Evolutionary conservation across 1,140 invertebrate genomes (phyloP).

Genomic region (Nymphalis io): DNA sequence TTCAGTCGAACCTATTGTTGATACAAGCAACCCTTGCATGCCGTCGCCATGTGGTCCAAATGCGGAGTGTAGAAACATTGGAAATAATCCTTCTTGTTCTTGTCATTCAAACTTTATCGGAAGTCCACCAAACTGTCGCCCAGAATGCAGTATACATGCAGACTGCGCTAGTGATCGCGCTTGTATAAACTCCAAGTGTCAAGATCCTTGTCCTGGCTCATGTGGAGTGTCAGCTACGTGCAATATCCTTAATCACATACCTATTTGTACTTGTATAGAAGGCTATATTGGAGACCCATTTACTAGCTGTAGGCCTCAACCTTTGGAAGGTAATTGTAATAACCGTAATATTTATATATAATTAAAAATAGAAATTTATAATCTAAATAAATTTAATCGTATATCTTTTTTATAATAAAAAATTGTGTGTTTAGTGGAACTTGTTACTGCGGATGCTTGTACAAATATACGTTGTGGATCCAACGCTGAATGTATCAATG

Average conservation of each 20-base stretch:
- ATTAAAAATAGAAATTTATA: no score
- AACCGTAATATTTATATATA: neutral
- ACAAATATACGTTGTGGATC: slow-evolving; percentile 86
- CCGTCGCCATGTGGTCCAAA: slow-evolving; percentile 87
- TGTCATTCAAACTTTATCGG: slow-evolving; percentile 85
- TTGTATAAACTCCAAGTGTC: slow-evolving; percentile 85
- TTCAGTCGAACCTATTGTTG: slow-evolving; percentile 62
- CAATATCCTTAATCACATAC: slow-evolving; percentile 83
- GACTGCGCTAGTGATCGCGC: slow-evolving; percentile 84
- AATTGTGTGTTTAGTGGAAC: slow-evolving; percentile 67
- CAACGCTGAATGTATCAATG: slow-evolving; percentile 88
- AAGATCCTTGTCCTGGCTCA: slow-evolving; percentile 87
- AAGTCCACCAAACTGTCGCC: slow-evolving; percentile 86
- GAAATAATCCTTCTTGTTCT: slow-evolving; percentile 83
- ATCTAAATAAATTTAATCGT: no score
- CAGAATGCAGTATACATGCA: slow-evolving; percentile 85
- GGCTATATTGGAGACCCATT: slow-evolving; percentile 88
- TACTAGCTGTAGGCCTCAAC: slow-evolving; percentile 82
- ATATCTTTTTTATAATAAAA: neutral
- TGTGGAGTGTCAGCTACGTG: slow-evolving; percentile 86
- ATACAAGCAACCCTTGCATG: slow-evolving; percentile 81
- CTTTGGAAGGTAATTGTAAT: slow-evolving; percentile 78
- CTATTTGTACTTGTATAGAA: slow-evolving; percentile 84
- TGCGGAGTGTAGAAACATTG: slow-evolving; percentile 84
- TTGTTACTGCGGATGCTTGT: slow-evolving; percentile 81